phyloP scores from a whole-genome alignment of 2,888 invertebrate genomes.

The Lathronympha strigana region DNA sequence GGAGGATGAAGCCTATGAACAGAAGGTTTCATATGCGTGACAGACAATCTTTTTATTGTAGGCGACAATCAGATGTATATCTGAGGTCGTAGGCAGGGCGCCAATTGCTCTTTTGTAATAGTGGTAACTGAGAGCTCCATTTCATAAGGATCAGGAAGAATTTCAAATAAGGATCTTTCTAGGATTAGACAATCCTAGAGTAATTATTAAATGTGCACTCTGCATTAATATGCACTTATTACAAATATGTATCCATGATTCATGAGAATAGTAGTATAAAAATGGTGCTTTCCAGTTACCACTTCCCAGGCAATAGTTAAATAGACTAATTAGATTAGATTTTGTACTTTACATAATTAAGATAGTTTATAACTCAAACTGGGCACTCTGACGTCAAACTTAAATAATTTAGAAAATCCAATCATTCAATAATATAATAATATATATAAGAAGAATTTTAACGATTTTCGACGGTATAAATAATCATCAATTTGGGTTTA shows the following conservation, averaged over 20 bases:
- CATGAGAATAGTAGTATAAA: background rate
- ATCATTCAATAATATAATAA: too few relatives aligned
- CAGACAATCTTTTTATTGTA: background rate
- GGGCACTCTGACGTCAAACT: background rate
- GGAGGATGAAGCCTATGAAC: constrained; percentile 86
- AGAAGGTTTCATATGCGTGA: constrained; percentile 85
- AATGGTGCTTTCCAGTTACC: background rate
- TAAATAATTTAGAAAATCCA: too few relatives aligned
- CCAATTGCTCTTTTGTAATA: background rate
- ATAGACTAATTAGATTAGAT: background rate
- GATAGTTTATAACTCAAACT: background rate
- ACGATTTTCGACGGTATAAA: too few relatives aligned
- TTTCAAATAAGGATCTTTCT: too few relatives aligned
- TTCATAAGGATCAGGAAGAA: too few relatives aligned
- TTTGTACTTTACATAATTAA: background rate
- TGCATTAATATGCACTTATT: too few relatives aligned
- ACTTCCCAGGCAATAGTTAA: constrained; percentile 1
- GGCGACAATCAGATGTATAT: background rate
- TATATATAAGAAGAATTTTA: too few relatives aligned
- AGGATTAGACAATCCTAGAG: too few relatives aligned
- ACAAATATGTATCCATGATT: background rate
- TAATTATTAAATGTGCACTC: too few relatives aligned
- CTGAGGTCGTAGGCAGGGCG: background rate
- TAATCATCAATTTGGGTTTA: too few relatives aligned
- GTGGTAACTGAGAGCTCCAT: background rate